A percentile compares a stretch with the other conserved stretches of the same genome.
These are phyloP conservation scores for Encarsia formosa DNA, from an alignment of 2,888 invertebrate species.

Conservation along the genomic window DNA sequence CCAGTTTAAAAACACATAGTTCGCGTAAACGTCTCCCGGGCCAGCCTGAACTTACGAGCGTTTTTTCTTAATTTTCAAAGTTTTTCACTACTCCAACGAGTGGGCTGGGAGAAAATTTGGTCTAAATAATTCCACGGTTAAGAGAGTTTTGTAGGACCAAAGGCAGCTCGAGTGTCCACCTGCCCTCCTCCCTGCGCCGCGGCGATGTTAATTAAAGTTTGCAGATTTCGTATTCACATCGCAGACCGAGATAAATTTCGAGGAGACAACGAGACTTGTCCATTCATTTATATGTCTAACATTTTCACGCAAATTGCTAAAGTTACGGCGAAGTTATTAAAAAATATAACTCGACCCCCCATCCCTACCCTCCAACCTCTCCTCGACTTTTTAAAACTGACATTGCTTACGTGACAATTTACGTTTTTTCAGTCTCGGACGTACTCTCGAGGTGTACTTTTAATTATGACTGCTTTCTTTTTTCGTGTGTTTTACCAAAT, in stretches of 20 bases:
- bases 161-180: not conserved
- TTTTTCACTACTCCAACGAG: too few relatives aligned
- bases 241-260: slow-evolving; percentile 7
- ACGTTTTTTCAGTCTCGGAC: not conserved
- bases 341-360: slow-evolving; percentile 3
- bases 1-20: too few relatives aligned
- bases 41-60: not conserved
- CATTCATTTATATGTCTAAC: not conserved
- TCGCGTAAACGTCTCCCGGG: not conserved
- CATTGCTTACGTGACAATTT: not conserved
- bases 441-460: too few relatives aligned
- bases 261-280: slow-evolving; percentile 2
- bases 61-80: not conserved
- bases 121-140: not conserved
- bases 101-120: not conserved
- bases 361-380: not conserved
- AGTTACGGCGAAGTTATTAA: slow-evolving; percentile 15
- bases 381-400: not conserved
- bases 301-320: slow-evolving; percentile 7
- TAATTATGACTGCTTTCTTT: too few relatives aligned
- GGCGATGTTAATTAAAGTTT: slow-evolving; percentile 18
- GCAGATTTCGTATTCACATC: slow-evolving; percentile 11
- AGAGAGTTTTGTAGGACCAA: too few relatives aligned
- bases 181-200: too few relatives aligned
- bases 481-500: too few relatives aligned